Percentiles rank a stretch among this genome's conserved stretches.
phyloP scores from a whole-genome alignment of 2,113 vertebrate genomes.

The Aspidoscelis tigris region DNA sequence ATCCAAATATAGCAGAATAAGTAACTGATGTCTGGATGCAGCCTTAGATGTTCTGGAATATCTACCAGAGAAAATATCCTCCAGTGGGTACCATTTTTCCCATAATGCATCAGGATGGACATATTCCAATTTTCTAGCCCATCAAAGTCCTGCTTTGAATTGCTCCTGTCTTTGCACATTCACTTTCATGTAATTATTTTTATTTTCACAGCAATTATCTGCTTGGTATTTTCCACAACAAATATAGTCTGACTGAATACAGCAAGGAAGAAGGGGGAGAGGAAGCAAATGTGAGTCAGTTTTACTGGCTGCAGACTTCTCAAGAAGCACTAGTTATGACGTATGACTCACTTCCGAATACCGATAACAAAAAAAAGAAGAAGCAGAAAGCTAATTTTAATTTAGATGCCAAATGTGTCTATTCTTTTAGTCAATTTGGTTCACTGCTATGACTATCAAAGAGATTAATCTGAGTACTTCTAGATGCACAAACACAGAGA shows the following conservation, averaged over 20 bases:
- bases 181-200: not conserved
- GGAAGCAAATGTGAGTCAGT: constrained; percentile 4
- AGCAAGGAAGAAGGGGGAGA: not conserved
- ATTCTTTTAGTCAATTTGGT: constrained; percentile 54
- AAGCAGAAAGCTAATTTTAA: constrained; percentile 21
- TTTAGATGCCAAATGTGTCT: constrained; percentile 31
- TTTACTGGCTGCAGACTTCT: constrained; percentile 15
- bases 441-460: constrained; percentile 43
- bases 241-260: not conserved
- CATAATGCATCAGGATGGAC: not conserved
- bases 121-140: not conserved
- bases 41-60: no score
- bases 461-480: constrained; percentile 38
- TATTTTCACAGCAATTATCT: constrained; percentile 18
- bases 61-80: no score
- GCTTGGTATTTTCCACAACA: not conserved
- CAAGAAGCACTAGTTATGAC: not conserved
- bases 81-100: not conserved
- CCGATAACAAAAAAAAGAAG: not conserved
- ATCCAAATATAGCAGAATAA: no score
- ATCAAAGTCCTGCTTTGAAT: not conserved
- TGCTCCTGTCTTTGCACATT: not conserved
- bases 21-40: no score
- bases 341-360: accelerated
- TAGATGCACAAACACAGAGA: not conserved